A percentile compares a stretch with the other conserved stretches of the same genome.
These are phyloP conservation scores for Platycheirus albimanus DNA, from an alignment of 2,888 invertebrate genomes.

Conservation along the genomic window DNA sequence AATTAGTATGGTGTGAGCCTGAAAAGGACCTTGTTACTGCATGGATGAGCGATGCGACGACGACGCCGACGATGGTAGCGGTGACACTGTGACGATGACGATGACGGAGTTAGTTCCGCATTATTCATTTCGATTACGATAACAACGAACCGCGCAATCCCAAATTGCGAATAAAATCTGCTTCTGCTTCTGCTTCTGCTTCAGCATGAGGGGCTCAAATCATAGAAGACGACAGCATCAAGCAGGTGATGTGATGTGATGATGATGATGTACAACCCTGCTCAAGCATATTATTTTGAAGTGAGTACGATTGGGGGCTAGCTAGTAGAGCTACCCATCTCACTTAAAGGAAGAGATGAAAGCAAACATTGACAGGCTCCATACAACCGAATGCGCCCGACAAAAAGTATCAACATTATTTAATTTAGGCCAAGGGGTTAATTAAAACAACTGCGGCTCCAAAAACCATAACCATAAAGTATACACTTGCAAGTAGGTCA, in stretches of 20 bases:
- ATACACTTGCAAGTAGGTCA: constrained; percentile 69
- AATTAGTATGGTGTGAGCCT: constrained; percentile 64
- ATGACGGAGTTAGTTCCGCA: constrained; percentile 66
- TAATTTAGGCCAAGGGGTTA: constrained; percentile 74
- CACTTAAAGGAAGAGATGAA: not conserved
- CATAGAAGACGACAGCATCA: no score
- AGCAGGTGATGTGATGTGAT: not conserved
- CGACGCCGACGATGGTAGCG: no score
- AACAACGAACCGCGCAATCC: constrained; percentile 55
- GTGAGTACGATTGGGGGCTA: constrained; percentile 1
- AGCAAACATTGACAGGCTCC: constrained; percentile 25
- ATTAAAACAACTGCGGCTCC: constrained; percentile 73
- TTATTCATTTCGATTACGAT: constrained; percentile 73
- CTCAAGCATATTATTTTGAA: constrained; percentile 5
- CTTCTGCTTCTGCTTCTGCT: not conserved
- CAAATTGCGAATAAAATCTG: constrained; percentile 69
- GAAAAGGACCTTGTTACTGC: constrained; percentile 67
- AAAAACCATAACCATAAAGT: constrained; percentile 72
- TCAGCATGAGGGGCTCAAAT: not conserved
- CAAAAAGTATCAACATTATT: constrained; percentile 69
- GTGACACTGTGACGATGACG: constrained; percentile 9
- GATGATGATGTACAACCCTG: not conserved
- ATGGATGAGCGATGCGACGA: constrained; percentile 56
- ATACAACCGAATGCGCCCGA: constrained; percentile 27
- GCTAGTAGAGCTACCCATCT: not conserved